phyloP scores from a whole-genome alignment of 2,888 invertebrate genomes.

The Melieria omissa region DNA sequence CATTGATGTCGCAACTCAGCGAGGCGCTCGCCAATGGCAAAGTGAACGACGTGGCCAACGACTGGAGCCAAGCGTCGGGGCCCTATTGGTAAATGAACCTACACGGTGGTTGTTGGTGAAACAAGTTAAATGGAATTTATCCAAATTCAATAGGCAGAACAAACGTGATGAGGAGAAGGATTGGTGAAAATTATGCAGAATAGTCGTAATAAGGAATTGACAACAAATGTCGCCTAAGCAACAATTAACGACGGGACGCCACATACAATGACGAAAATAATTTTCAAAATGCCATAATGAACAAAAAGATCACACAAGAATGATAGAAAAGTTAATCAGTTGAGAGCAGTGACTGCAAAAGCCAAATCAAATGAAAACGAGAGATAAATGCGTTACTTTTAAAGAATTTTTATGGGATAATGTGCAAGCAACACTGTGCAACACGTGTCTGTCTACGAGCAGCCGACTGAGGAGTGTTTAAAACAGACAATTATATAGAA shows the following conservation, averaged over 20 bases:
- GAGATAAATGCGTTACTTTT: no score
- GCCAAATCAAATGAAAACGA: neutral
- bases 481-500: no score
- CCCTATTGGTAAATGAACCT: slow-evolving; percentile 58
- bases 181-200: slow-evolving; percentile 18
- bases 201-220: no score
- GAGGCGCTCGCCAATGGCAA: slow-evolving; percentile 55
- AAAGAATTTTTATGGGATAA: no score
- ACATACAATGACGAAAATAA: no score
- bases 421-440: no score
- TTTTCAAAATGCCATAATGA: neutral
- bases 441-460: no score
- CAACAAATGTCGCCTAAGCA: no score
- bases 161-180: slow-evolving; percentile 20
- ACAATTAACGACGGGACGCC: no score
- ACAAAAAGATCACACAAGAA: slow-evolving; percentile 5
- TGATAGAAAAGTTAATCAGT: slow-evolving; percentile 13
- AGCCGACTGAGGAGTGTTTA: no score
- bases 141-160: slow-evolving; percentile 29
- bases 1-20: slow-evolving; percentile 56
- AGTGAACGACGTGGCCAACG: slow-evolving; percentile 43
- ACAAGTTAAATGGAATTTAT: slow-evolving; percentile 22
- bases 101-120: slow-evolving; percentile 27
- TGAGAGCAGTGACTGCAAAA: slow-evolving; percentile 9
- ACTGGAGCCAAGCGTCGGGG: slow-evolving; percentile 50